Percentiles rank a stretch among this genome's conserved stretches.
phyloP scores from a whole-genome alignment of 2,113 vertebrate species.

The Callipepla californica region DNA sequence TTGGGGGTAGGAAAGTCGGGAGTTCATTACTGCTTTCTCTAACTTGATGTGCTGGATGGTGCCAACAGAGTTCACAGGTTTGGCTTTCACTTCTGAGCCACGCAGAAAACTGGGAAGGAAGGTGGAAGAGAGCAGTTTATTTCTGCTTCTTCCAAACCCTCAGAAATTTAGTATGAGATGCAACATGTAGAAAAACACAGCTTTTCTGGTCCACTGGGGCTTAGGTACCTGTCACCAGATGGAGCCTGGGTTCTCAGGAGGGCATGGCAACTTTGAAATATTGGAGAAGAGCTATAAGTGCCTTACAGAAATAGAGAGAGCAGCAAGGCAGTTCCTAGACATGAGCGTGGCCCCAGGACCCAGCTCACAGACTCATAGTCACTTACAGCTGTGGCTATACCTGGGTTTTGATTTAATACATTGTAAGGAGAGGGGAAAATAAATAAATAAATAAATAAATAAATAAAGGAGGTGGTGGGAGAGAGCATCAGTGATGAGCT shows the following conservation, averaged over 20 bases:
- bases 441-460: not conserved
- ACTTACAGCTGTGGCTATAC: not conserved
- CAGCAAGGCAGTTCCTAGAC: not conserved
- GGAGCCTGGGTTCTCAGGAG: not conserved
- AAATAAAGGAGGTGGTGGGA: accelerated
- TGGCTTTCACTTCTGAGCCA: not conserved
- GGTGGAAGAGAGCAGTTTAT: not conserved
- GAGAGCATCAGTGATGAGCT: not conserved
- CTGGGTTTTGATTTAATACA: not conserved
- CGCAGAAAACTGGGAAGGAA: not conserved
- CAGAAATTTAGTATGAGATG: not conserved
- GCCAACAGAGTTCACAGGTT: not conserved
- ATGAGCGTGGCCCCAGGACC: not conserved
- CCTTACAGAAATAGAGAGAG: not conserved
- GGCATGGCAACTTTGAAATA: not conserved
- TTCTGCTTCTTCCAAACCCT: not conserved
- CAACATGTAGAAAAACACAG: not conserved
- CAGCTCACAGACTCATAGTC: not conserved
- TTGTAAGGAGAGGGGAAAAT: not conserved
- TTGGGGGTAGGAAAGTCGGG: not conserved
- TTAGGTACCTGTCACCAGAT: not conserved
- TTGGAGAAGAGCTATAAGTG: not conserved
- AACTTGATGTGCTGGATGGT: not conserved
- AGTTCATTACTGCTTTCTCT: not conserved
- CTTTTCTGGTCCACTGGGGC: not conserved